Evolutionary conservation across 2,113 vertebrate species (phyloP).

Genomic region (Coturnix japonica): DNA sequence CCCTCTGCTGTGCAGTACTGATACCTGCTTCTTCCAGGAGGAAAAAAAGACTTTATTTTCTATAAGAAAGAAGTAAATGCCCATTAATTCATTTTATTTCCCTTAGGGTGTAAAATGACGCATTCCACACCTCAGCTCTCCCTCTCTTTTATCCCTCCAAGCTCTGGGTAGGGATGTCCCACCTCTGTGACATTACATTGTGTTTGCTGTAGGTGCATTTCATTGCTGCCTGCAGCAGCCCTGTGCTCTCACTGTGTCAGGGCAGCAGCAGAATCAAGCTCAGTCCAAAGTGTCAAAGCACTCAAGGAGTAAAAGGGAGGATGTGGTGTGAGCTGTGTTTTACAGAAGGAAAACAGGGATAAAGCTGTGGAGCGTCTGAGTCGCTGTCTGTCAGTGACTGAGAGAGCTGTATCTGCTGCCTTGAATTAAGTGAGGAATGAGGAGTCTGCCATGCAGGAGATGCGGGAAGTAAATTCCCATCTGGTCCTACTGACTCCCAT

Average conservation of each 20-base stretch:
- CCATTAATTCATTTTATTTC: constrained; percentile 23
- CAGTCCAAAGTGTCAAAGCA: neutral
- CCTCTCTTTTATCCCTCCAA: constrained; percentile 22
- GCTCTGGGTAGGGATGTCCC: constrained; percentile 35
- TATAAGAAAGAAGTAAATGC: constrained; percentile 6
- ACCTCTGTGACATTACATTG: constrained; percentile 21
- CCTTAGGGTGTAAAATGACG: constrained; percentile 15
- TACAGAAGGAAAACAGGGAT: neutral
- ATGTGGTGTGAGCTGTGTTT: neutral
- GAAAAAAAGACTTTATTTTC: constrained; percentile 4
- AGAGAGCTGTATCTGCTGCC: neutral
- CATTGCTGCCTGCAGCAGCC: neutral
- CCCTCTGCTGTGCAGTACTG: constrained; percentile 32
- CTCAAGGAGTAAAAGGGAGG: neutral
- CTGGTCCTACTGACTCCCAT: neutral
- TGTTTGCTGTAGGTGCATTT: constrained; percentile 7
- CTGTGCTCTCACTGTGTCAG: neutral
- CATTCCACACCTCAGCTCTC: constrained; percentile 17
- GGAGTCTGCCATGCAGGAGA: neutral
- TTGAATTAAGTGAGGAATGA: neutral
- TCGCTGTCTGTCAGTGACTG: neutral
- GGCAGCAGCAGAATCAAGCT: neutral
- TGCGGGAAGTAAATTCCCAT: neutral
- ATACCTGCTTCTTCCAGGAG: neutral
- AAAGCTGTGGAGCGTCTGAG: neutral